Percentiles rank a stretch among this genome's conserved stretches.
These are phyloP conservation scores for Micromussa lordhowensis DNA, from an alignment of 92 coral and sea anemone species.

Conservation along the genomic window DNA sequence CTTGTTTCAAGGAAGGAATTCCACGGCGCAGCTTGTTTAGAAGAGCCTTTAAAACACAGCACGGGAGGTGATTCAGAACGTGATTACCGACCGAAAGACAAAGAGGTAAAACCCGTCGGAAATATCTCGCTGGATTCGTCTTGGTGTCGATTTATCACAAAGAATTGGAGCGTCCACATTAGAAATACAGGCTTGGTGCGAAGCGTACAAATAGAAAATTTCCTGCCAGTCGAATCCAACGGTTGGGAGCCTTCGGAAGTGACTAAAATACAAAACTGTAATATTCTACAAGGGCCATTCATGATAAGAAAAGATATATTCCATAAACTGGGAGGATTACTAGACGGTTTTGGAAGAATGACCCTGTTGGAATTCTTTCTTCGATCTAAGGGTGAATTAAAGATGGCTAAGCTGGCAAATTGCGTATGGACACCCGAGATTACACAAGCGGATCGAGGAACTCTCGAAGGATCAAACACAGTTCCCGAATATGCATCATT, in stretches of 20 bases:
- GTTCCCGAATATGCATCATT: slow-evolving; percentile 72
- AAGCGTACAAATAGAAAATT: not conserved
- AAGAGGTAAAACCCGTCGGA: no score
- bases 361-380: slow-evolving; percentile 68
- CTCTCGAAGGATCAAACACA: slow-evolving; percentile 36
- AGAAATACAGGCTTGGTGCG: slow-evolving; percentile 61
- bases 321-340: slow-evolving; percentile 34
- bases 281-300: slow-evolving; percentile 59
- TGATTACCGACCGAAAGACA: no score
- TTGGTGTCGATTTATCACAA: slow-evolving; percentile 72
- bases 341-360: slow-evolving; percentile 49
- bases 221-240: not conserved
- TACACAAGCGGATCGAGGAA: slow-evolving; percentile 49
- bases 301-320: slow-evolving; percentile 62
- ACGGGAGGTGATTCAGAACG: not conserved
- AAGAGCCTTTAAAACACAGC: not conserved
- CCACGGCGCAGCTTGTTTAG: slow-evolving; percentile 23
- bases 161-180: slow-evolving; percentile 70
- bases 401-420: slow-evolving; percentile 59
- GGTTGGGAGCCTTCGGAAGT: not conserved
- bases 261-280: slow-evolving; percentile 32
- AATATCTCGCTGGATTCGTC: slow-evolving; percentile 13
- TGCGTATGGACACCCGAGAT: slow-evolving; percentile 49
- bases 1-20: slow-evolving; percentile 5
- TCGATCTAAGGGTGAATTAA: slow-evolving; percentile 67